Evolutionary conservation across 2,888 invertebrate genomes (phyloP).

Genomic region (Clitarchus hookeri): DNA sequence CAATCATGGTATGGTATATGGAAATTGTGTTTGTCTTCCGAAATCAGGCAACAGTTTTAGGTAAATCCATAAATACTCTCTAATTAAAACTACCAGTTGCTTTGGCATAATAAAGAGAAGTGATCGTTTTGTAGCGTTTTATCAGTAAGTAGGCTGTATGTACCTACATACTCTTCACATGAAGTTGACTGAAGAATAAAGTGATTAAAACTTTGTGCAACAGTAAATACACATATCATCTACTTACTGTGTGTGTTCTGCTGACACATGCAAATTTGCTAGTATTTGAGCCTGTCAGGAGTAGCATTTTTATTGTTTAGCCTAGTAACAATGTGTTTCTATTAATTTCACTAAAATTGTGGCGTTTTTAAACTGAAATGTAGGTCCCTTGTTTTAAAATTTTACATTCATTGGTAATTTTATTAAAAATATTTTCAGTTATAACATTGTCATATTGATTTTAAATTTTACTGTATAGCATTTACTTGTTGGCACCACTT

Average conservation of each 20-base stretch:
- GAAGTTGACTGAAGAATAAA: too few species aligned
- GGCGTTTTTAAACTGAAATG: neutral
- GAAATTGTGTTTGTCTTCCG: too few species aligned
- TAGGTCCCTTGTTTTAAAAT: neutral
- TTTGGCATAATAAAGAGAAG: too few species aligned
- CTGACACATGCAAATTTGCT: neutral
- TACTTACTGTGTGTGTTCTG: neutral
- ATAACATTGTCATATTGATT: neutral
- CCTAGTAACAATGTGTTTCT: neutral
- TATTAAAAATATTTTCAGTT: neutral
- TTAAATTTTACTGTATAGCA: neutral
- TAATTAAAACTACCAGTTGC: too few species aligned
- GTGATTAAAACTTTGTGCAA: too few species aligned
- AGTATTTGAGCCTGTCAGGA: neutral
- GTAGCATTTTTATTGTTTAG: neutral
- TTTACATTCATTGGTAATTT: neutral
- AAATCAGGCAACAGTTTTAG: too few species aligned
- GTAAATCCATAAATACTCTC: too few species aligned
- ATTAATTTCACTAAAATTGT: neutral
- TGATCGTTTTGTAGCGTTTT: too few species aligned
- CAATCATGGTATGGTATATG: too few species aligned
- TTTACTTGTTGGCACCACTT: slow-evolving; percentile 6
- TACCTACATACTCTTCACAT: too few species aligned
- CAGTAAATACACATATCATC: neutral
- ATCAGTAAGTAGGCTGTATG: too few species aligned